A percentile compares a stretch with the other conserved stretches of the same genome.
Conservation (phyloP, 2,888 invertebrate genomes). For the Drosophila pegasa region DNA sequence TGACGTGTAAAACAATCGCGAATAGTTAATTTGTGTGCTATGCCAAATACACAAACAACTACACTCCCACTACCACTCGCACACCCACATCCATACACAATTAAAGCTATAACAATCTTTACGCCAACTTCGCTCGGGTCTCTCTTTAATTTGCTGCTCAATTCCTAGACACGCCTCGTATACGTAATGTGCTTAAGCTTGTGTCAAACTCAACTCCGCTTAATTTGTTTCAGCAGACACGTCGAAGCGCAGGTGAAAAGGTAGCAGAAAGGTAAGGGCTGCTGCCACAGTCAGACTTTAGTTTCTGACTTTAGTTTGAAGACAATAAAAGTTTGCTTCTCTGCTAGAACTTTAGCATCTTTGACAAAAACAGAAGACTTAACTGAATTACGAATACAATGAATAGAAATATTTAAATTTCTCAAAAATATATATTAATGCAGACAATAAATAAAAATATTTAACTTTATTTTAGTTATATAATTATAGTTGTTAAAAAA, state of each 20-base stretch:
- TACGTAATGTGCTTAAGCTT: conserved; percentile 60
- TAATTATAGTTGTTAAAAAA: no score
- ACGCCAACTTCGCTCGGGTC: not conserved
- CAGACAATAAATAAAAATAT: no score
- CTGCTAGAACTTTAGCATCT: not conserved
- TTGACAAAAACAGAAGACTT: no score
- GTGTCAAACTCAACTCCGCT: conserved; percentile 58
- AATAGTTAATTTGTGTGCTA: conserved; percentile 65
- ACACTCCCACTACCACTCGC: not conserved
- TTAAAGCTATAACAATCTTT: not conserved
- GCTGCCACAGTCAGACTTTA: not conserved
- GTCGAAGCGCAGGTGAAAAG: not conserved
- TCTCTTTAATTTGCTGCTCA: conserved; percentile 31
- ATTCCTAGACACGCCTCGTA: conserved; percentile 48
- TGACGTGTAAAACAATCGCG: conserved; percentile 71
- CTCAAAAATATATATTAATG: no score
- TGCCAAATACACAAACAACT: conserved; percentile 31
- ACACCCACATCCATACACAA: not conserved
- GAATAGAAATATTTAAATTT: no score
- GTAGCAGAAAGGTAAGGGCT: no score
- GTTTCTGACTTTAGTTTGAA: not conserved
- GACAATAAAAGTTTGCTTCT: not conserved
- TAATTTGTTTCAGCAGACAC: conserved; percentile 52
- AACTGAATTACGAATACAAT: no score
- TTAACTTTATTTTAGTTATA: no score